Conservation (phyloP, 2,113 vertebrate genomes). For the Trogon melanurus region DNA sequence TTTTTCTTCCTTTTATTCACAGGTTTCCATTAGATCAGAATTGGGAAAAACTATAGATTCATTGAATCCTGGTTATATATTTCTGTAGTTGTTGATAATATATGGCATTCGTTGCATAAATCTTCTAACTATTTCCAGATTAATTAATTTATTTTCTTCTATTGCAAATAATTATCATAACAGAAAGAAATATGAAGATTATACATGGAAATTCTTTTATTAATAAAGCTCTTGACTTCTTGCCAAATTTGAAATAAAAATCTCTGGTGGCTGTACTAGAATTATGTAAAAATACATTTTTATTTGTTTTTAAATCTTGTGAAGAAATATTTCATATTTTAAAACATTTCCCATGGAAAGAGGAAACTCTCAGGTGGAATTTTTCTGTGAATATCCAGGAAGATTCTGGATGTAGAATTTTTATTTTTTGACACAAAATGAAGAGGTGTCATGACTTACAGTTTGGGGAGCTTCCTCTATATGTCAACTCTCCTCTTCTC, state of each 20-base stretch:
- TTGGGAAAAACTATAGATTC: neutral
- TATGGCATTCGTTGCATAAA: neutral
- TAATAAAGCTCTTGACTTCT: neutral
- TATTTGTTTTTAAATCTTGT: neutral
- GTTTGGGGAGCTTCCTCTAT: neutral
- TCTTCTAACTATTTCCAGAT: neutral
- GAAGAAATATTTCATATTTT: neutral
- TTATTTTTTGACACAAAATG: neutral
- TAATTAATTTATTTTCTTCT: neutral
- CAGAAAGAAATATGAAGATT: neutral
- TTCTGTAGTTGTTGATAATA: neutral
- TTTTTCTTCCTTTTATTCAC: neutral
- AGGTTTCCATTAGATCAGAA: neutral
- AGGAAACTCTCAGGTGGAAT: neutral
- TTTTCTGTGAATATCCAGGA: neutral
- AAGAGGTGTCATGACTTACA: neutral
- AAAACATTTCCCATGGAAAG: neutral
- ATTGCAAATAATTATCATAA: neutral
- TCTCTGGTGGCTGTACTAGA: neutral
- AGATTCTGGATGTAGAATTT: neutral
- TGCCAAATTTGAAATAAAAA: neutral
- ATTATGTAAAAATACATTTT: neutral
- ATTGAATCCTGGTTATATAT: neutral
- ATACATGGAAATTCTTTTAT: neutral
- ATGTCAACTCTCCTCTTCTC: neutral